A percentile compares a stretch with the other conserved stretches of the same genome.
Conservation (phyloP, 1,140 invertebrate genomes). For the Aphaenogaster rudis region DNA sequence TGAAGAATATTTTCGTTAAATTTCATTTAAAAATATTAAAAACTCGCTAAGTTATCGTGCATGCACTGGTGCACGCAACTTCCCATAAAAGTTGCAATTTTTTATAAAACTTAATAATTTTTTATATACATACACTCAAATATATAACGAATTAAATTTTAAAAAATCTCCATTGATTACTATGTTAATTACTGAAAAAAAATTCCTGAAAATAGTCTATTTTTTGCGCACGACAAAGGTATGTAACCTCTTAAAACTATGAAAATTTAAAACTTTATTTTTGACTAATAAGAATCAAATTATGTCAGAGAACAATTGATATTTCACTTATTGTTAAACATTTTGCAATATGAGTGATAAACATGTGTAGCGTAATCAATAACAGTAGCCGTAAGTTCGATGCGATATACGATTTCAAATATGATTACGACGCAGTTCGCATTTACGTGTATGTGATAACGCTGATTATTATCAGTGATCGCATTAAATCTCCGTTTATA, state of each 20-base stretch:
- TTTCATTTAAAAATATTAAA: too few species aligned
- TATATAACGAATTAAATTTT: too few species aligned
- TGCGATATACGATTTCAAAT: constrained; percentile 20
- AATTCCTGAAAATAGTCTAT: too few species aligned
- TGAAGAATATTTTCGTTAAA: too few species aligned
- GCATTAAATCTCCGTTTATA: constrained; percentile 73
- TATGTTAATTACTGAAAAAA: too few species aligned
- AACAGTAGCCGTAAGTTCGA: neutral
- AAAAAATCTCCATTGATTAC: too few species aligned
- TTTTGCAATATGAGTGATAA: neutral
- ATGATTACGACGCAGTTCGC: constrained; percentile 10
- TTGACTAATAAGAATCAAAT: neutral
- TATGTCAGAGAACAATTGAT: neutral
- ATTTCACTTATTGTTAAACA: neutral
- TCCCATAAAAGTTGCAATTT: too few species aligned
- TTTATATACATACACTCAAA: too few species aligned
- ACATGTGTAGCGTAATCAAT: neutral
- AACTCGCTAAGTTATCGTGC: too few species aligned
- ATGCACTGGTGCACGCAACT: too few species aligned
- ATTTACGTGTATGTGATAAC: constrained; percentile 55
- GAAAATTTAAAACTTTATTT: neutral
- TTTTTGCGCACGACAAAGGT: too few species aligned
- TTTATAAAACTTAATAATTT: too few species aligned
- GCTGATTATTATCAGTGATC: constrained; percentile 71
- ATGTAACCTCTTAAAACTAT: neutral